phyloP scores from a whole-genome alignment of 2,888 invertebrate genomes.

The Xylocampa areola region DNA sequence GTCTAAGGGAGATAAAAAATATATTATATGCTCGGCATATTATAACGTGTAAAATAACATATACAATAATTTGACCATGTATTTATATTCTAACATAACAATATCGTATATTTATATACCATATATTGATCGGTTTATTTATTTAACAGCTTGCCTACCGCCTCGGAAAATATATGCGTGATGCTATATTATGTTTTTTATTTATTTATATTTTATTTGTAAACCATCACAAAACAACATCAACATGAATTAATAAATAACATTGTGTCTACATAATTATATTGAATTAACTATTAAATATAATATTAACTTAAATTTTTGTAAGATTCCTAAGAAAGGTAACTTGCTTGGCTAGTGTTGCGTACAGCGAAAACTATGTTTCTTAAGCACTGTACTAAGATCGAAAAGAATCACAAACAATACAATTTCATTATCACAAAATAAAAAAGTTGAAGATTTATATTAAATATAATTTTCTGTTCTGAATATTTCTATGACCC shows the following conservation, averaged over 20 bases:
- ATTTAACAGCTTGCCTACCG: no score
- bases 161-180: no score
- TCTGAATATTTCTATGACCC: no score
- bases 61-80: constrained; percentile 21
- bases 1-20: constrained; percentile 1
- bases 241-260: constrained; percentile 32
- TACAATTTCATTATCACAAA: no score
- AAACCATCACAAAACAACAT: constrained; percentile 13
- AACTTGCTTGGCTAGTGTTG: constrained; percentile 9
- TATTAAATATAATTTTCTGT: no score
- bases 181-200: no score
- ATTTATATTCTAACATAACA: constrained; percentile 1
- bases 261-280: constrained; percentile 3
- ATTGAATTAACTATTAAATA: constrained; percentile 11
- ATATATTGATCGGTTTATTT: no score
- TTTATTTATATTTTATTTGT: constrained; percentile 13
- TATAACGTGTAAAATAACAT: no score
- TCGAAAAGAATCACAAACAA: background rate
- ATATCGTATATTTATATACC: background rate
- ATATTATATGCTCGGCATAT: constrained; percentile 7
- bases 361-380: background rate
- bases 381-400: no score
- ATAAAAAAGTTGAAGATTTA: no score
- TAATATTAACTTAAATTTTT: no score
- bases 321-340: constrained; percentile 30